Evolutionary conservation across 2,888 invertebrate species (phyloP), one percentile per base, ranked within the genome.

Genomic region (Allygus modestus): DNA sequence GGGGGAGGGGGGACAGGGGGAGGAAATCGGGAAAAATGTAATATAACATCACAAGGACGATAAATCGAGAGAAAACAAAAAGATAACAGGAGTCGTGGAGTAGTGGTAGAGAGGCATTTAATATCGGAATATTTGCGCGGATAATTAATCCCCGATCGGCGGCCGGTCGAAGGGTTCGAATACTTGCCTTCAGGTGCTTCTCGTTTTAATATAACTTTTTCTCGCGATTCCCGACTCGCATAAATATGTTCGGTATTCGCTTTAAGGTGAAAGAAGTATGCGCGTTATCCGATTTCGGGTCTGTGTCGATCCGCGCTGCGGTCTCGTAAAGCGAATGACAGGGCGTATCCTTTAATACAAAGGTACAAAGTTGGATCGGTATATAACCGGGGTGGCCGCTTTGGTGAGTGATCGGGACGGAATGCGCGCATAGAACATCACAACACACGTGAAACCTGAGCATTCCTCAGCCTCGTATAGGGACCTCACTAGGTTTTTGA

Each of bases 221-320:
- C 46, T 61, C 73, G 46, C 65, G 23, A 75, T 77, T 77, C 73
- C 73, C 43, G 46, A 69, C 81, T 75, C 75, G 43, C 84, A 79
- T 83, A 83, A 85, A 85, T 83, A 85, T 83, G 85, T 65, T 41
- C 81, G 83, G 83, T 61, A 85, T 85, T 41, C 83, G 73, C 83
- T 81, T 85, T 82, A 77, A 26, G 83, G 71, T 77, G 71, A 83
- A 85, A 85, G 85, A 84, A 84, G 84, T 75, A 84, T 84, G 84
- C 65, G 75, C 61, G 71, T 84, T 41, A 84, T 81, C 84, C 84
- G 65, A 84, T 81, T 84, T 84, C 71, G 73, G 37, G 71, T 71
- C 71, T n/a, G 71, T 28, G 20, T 33, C 71, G 31, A 71, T 33
- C 71, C 71, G 11, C 11, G n/a, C 41, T 43, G 43, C 43, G 73